Evolutionary conservation across 2,797 vertebrate species (phyloP).

Genomic region (Denticeps clupeoides): DNA sequence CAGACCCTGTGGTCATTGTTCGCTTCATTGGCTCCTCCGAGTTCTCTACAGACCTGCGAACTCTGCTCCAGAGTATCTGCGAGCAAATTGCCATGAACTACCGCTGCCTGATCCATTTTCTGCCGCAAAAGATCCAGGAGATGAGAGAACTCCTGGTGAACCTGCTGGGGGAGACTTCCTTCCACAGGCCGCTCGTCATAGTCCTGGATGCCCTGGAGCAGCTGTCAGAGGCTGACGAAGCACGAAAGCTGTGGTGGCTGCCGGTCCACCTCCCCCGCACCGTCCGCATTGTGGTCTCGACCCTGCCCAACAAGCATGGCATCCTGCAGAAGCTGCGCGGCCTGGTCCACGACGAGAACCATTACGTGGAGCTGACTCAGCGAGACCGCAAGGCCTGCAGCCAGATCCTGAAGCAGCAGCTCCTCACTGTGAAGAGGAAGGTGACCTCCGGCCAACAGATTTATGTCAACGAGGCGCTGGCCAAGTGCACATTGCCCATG

Average conservation of each 20-base stretch:
- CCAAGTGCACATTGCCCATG: slow-evolving; percentile 96
- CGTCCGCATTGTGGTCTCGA: slow-evolving; percentile 87
- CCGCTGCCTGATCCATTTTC: slow-evolving; percentile 86
- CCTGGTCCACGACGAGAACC: slow-evolving; percentile 82
- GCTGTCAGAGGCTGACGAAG: slow-evolving; percentile 85
- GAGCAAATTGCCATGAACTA: slow-evolving; percentile 95
- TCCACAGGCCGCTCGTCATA: slow-evolving; percentile 85
- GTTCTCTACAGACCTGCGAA: slow-evolving; percentile 78
- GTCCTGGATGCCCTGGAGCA: slow-evolving; percentile 90
- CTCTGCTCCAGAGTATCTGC: slow-evolving; percentile 90
- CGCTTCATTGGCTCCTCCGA: slow-evolving; percentile 87
- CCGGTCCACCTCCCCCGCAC: slow-evolving; percentile 87
- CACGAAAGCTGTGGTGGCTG: slow-evolving; percentile 96
- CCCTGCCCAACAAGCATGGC: slow-evolving; percentile 92
- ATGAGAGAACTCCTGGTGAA: slow-evolving; percentile 89
- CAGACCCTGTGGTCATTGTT: slow-evolving; percentile 86
- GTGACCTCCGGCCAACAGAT: slow-evolving; percentile 98
- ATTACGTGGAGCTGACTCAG: slow-evolving; percentile 82
- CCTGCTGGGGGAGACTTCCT: slow-evolving; percentile 85
- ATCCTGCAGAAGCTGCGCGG: slow-evolving; percentile 92
- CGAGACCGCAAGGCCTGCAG: slow-evolving; percentile 92
- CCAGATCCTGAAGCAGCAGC: slow-evolving; percentile 93
- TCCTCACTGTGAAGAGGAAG: slow-evolving; percentile 86
- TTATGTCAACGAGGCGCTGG: slow-evolving; percentile 93
- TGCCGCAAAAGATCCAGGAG: slow-evolving; percentile 91